These are phyloP conservation scores for Melanotaenia trifasciata DNA, from an alignment of 2,797 vertebrate species.

Conservation along the genomic window DNA sequence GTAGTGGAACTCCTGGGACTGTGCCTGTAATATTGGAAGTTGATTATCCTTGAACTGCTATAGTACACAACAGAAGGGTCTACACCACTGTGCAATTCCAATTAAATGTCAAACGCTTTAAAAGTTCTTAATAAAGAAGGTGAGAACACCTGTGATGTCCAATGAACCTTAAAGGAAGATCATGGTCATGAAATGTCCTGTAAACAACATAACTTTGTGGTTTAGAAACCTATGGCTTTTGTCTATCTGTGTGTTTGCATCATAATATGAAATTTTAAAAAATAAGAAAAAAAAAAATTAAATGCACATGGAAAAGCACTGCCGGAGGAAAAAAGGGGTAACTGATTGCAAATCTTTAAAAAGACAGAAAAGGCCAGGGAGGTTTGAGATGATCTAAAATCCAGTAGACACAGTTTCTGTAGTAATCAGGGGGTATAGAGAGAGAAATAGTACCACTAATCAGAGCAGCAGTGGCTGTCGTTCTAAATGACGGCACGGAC, in stretches of 20 bases:
- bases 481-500: not conserved
- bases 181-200: not conserved
- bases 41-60: conserved; percentile 59
- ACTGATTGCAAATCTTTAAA: not conserved
- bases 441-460: not conserved
- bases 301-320: rapidly evolving
- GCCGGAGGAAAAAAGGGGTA: too few species aligned
- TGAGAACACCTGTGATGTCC: not conserved
- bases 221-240: not conserved
- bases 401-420: not conserved
- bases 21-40: conserved; percentile 53
- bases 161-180: not conserved
- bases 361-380: not conserved
- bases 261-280: not conserved
- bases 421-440: not conserved
- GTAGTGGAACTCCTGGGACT: conserved; percentile 36
- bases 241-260: not conserved
- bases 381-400: not conserved
- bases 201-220: not conserved
- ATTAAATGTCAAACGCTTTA: conserved; percentile 8
- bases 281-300: too few species aligned
- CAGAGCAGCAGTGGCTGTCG: not conserved
- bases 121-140: not conserved
- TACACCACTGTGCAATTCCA: conserved; percentile 8
- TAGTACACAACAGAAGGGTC: conserved; percentile 15